Evolutionary conservation across 2,113 vertebrate genomes (phyloP), one percentile per base, ranked within the genome.

Genomic region (Colaptes auratus): DNA sequence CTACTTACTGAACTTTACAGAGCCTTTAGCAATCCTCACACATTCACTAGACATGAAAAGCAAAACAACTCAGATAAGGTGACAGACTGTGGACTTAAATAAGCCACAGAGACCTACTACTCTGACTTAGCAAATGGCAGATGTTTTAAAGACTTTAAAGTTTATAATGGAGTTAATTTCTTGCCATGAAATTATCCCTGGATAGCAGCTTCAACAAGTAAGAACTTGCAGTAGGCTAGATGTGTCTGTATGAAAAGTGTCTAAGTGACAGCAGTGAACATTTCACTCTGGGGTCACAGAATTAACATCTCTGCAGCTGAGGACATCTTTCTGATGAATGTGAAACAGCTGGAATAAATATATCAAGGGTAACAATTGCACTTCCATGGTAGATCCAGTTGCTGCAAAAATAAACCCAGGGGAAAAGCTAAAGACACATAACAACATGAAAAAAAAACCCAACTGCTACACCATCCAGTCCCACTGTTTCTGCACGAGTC

Each of bases 261-360:
- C 4, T 28, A 77, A 78, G 10, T 60, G 21, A 78, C 86, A 89
- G 59, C 1, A 6, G 55, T 71, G 79, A 88, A 92, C 31, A 71
- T 35, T 81, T 90, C 44, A 82, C n/a, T 25, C 73, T 15, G 44
- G 56, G 67, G 77, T 85, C 85, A 94, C 93, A 86, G 63, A 72
- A 93, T 48, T 59, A 90, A 76, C 67, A 82, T 88, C 27, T 81
- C 66, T 42, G 7, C 36, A 92, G 44, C 83, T 82, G 39, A 63
- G 77, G 82, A 77, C 28, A 82, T 84, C 59, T 77, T 94, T 73
- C 82, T 96, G 95, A 97, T 92, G 67, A 96, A 97, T 97, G 92
- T 78, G 87, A 86, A 96, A 96, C 96, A 97, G 96, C 94, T 97
- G 97, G 94, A 91, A 84, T 92, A 90, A 95, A 82, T 73, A 80